Percentiles rank a stretch among this genome's conserved stretches.
phyloP scores from a whole-genome alignment of 2,888 invertebrate species.

The Danaus chrysippus region DNA sequence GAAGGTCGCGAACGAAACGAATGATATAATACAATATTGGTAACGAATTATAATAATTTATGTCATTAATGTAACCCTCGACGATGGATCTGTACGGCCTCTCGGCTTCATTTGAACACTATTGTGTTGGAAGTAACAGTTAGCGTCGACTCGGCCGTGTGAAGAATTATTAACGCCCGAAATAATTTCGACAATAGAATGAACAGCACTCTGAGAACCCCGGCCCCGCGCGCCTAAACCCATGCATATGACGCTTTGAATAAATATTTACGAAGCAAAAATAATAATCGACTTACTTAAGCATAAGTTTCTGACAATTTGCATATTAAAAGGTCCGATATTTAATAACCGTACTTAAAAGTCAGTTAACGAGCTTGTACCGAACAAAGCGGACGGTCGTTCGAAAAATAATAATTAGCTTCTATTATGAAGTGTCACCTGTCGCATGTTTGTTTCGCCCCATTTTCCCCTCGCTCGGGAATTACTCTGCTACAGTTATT shows the following conservation, averaged over 20 bases:
- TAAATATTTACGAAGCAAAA: not conserved
- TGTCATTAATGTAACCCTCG: conserved; percentile 29
- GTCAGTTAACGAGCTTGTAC: conserved; percentile 28
- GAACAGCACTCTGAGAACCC: conserved; percentile 49
- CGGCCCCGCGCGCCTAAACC: conserved; percentile 23
- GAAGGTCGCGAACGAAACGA: conserved; percentile 37
- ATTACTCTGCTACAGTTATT: conserved; percentile 23
- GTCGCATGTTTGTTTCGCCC: conserved; percentile 29
- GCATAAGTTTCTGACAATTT: conserved; percentile 4
- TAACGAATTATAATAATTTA: conserved; percentile 49
- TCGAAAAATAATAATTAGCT: conserved; percentile 31
- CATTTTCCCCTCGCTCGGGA: conserved; percentile 22
- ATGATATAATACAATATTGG: conserved; percentile 64
- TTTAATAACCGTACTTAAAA: conserved; percentile 16
- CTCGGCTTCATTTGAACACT: conserved; percentile 3
- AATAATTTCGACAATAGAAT: conserved; percentile 61
- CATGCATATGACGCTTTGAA: not conserved
- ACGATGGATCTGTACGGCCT: conserved; percentile 33
- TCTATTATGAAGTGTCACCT: conserved; percentile 35
- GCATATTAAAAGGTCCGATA: conserved; percentile 10
- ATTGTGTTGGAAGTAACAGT: conserved; percentile 44
- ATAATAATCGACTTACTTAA: not conserved
- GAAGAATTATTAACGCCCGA: conserved; percentile 62
- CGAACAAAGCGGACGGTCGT: conserved; percentile 21
- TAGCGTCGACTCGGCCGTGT: conserved; percentile 53